Percentiles rank a stretch among this genome's conserved stretches.
Conservation (phyloP, 2,113 vertebrate species). For the Ranitomeya variabilis region DNA sequence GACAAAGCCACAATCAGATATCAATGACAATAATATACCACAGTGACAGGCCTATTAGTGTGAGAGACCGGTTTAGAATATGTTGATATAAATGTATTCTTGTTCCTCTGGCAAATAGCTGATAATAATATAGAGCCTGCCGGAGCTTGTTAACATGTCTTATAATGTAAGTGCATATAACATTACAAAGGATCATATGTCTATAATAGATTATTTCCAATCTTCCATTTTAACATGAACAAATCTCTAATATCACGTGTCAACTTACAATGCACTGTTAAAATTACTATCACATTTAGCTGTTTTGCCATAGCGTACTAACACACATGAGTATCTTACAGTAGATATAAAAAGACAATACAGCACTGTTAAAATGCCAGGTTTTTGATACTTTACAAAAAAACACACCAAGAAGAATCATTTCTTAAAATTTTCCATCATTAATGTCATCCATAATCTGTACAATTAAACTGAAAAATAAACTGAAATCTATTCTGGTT, state of each 20-base stretch:
- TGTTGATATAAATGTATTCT: conserved; percentile 40
- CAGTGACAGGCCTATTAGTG: conserved; percentile 50
- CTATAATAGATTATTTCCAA: not conserved
- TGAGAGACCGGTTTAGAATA: conserved; percentile 17
- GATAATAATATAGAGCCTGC: conserved; percentile 4
- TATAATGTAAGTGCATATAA: not conserved
- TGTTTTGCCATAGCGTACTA: not conserved
- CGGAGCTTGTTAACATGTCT: conserved; percentile 11
- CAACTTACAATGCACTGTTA: not conserved
- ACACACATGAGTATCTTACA: not conserved
- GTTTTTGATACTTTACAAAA: too few species aligned
- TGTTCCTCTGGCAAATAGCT: conserved; percentile 30
- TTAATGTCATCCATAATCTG: too few species aligned
- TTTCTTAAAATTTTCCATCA: too few species aligned
- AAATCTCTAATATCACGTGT: not conserved
- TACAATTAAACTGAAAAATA: not conserved
- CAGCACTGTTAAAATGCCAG: too few species aligned
- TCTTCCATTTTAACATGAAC: not conserved
- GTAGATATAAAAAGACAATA: too few species aligned
- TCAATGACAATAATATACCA: conserved; percentile 34
- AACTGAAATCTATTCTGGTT: too few species aligned
- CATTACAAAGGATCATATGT: not conserved
- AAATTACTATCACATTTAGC: not conserved
- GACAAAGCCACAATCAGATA: conserved; percentile 54
- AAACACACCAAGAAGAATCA: too few species aligned